Conservation (phyloP, 2,797 vertebrate species). For the Cuniculus paca region DNA sequence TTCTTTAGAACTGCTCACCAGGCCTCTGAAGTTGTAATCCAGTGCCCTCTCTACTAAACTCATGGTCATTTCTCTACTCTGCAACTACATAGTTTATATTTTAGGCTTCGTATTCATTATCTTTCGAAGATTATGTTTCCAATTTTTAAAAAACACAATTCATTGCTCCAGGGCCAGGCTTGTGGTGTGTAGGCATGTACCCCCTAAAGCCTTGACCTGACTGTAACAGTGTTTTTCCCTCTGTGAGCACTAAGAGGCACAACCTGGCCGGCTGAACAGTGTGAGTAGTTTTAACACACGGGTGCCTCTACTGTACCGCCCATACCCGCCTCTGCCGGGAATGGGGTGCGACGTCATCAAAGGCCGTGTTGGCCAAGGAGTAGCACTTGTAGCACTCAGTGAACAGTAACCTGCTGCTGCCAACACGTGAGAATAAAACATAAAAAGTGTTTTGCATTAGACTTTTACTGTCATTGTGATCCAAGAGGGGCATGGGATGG, state of each 20-base stretch:
- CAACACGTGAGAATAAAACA: constrained; percentile 9
- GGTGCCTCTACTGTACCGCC: neutral
- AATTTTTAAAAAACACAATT: constrained; percentile 37
- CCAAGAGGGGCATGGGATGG: neutral
- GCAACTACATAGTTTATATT: neutral
- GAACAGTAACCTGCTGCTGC: constrained; percentile 3
- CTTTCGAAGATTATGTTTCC: constrained; percentile 24
- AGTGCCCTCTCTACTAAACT: neutral
- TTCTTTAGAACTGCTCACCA: neutral
- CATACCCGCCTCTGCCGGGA: neutral
- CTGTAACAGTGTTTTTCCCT: constrained; percentile 10
- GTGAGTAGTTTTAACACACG: neutral
- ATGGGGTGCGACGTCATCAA: neutral
- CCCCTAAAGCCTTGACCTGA: neutral
- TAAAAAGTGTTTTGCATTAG: neutral
- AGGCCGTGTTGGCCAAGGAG: neutral
- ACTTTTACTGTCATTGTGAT: neutral
- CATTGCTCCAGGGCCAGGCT: neutral
- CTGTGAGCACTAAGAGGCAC: neutral
- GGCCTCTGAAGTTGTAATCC: neutral
- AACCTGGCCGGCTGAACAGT: neutral
- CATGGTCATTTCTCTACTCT: neutral
- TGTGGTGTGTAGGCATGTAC: constrained; percentile 16
- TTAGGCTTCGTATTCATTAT: neutral
- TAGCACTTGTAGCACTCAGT: neutral